phyloP scores from a whole-genome alignment of 2,888 invertebrate genomes.

The Drosophila lacicola region DNA sequence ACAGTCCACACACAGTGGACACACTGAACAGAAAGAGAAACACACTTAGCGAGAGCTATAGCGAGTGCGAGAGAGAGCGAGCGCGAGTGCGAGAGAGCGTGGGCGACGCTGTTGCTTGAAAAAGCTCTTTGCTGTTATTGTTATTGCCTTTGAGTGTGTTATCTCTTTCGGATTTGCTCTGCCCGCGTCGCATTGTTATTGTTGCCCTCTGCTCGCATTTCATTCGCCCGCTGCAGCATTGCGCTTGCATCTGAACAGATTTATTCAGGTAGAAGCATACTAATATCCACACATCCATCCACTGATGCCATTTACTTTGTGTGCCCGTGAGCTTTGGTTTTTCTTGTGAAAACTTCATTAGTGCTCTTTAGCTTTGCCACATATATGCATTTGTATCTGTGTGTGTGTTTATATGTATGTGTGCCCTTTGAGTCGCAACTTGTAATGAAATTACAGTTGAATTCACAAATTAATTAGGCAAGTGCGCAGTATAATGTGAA shows the following conservation, averaged over 20 bases:
- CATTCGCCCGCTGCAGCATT: constrained; percentile 24
- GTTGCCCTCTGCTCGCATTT: background rate
- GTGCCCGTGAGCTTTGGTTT: constrained; percentile 16
- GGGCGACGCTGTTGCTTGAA: constrained; percentile 52
- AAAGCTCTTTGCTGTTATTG: constrained; percentile 43
- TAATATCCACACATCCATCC: constrained; percentile 4
- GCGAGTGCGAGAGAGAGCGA: background rate
- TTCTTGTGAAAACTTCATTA: constrained; percentile 19
- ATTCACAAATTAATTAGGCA: constrained; percentile 22
- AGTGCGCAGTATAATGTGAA: constrained; percentile 5
- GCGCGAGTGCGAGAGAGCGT: constrained; percentile 10
- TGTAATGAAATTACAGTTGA: constrained; percentile 13
- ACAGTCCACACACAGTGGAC: constrained; percentile 13
- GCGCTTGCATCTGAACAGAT: constrained; percentile 42
- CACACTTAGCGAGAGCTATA: background rate
- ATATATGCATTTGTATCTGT: background rate
- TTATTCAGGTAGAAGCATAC: constrained; percentile 19
- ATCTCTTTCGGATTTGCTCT: background rate
- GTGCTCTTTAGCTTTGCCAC: constrained; percentile 1
- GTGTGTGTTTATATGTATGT: background rate
- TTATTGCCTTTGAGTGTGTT: constrained; percentile 16
- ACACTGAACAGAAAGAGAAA: background rate
- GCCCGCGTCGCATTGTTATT: constrained; percentile 1
- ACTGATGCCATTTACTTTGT: constrained; percentile 17
- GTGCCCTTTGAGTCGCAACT: background rate